Percentiles rank a stretch among this genome's conserved stretches.
These are phyloP conservation scores for Passerculus sandwichensis DNA, from an alignment of 2,797 vertebrate genomes.

Conservation along the genomic window DNA sequence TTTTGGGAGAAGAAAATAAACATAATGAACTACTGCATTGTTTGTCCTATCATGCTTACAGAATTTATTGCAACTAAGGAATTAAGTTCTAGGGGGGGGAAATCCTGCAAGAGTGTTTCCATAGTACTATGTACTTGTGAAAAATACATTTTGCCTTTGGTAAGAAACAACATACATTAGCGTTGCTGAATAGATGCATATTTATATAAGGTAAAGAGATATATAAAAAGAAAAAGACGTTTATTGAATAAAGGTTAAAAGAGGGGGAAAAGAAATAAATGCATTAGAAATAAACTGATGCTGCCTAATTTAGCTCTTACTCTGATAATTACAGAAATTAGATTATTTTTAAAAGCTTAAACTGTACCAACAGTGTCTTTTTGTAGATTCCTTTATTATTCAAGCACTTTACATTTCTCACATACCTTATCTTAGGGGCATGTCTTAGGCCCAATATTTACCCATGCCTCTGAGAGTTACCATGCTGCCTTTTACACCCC, in stretches of 20 bases:
- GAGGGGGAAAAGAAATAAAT: background rate
- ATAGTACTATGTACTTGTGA: background rate
- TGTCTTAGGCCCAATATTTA: background rate
- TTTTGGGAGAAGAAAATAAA: slow-evolving; percentile 13
- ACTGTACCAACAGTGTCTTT: background rate
- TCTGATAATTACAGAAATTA: background rate
- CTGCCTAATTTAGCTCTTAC: background rate
- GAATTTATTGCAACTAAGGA: background rate
- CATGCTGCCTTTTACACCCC: fast-evolving
- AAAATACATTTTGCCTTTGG: background rate
- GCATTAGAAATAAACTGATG: background rate
- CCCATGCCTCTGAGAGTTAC: background rate
- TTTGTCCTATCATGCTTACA: background rate
- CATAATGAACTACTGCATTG: background rate
- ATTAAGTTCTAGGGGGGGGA: background rate
- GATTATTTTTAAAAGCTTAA: background rate
- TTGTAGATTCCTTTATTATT: background rate
- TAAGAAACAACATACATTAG: background rate
- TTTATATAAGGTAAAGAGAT: background rate
- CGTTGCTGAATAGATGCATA: background rate
- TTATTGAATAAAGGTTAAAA: background rate
- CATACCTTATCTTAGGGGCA: fast-evolving
- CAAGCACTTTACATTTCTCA: background rate
- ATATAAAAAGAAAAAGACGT: background rate
- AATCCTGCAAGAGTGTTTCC: background rate